Evolutionary conservation across 2,113 vertebrate species (phyloP).

Genomic region (Eptatretus burgeri): DNA sequence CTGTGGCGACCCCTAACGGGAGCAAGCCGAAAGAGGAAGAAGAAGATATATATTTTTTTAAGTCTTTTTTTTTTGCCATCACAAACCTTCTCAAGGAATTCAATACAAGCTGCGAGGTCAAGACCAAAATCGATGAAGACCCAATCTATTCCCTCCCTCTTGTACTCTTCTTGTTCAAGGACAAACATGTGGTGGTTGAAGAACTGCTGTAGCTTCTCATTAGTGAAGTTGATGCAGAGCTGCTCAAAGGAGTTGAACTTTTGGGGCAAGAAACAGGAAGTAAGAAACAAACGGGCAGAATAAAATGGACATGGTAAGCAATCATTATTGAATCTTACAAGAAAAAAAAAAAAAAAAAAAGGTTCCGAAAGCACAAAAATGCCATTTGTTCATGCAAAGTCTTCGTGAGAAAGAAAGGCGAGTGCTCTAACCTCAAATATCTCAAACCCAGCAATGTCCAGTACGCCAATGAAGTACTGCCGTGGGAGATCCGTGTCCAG

Average conservation of each 20-base stretch:
- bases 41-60: too few species aligned
- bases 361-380: too few species aligned
- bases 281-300: background rate
- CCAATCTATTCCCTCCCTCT: slow-evolving; percentile 12
- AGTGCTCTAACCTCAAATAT: slow-evolving; percentile 14
- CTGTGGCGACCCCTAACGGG: too few species aligned
- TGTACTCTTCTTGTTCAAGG: slow-evolving; percentile 8
- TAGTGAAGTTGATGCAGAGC: slow-evolving; percentile 21
- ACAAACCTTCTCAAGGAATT: too few species aligned
- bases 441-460: slow-evolving; percentile 15
- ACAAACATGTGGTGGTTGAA: slow-evolving; percentile 19
- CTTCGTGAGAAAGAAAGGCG: too few species aligned
- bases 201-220: slow-evolving; percentile 20
- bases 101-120: too few species aligned
- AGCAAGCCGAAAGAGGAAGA: too few species aligned
- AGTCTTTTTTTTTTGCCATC: too few species aligned
- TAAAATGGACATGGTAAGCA: background rate
- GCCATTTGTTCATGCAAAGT: too few species aligned
- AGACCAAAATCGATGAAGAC: background rate
- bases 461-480: slow-evolving; percentile 15
- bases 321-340: too few species aligned
- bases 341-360: too few species aligned
- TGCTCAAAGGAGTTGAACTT: slow-evolving; percentile 21
- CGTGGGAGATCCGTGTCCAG: slow-evolving; percentile 15
- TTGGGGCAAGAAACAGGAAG: too few species aligned